Conservation (phyloP, 2,113 vertebrate genomes). For the Alethe castanea region DNA sequence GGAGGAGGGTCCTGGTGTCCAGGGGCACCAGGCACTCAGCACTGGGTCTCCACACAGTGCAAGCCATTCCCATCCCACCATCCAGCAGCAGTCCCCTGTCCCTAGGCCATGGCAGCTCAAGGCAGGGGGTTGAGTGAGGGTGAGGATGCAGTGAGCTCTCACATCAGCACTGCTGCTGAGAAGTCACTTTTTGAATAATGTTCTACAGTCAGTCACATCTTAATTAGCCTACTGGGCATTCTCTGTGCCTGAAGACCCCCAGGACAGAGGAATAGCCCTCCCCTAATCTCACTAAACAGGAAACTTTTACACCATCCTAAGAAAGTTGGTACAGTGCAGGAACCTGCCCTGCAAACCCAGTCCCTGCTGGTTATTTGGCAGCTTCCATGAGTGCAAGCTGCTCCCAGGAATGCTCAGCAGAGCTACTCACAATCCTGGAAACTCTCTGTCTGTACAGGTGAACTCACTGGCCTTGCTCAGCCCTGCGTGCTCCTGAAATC, state of each 20-base stretch:
- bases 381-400: neutral
- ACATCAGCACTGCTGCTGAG: neutral
- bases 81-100: neutral
- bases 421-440: neutral
- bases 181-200: neutral
- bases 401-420: neutral
- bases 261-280: neutral
- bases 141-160: neutral
- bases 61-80: neutral
- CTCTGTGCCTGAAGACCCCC: neutral
- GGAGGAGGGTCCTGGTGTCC: neutral
- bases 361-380: neutral
- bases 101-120: accelerated
- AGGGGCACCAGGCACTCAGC: accelerated
- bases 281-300: neutral
- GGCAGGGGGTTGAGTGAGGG: accelerated
- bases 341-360: neutral
- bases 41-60: accelerated
- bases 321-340: neutral
- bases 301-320: neutral
- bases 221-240: neutral
- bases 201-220: neutral
- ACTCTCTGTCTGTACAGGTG: neutral
- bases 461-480: neutral
- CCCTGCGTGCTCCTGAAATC: neutral